Conservation (phyloP, 2,888 invertebrate genomes). For the Adela reaumurella region DNA sequence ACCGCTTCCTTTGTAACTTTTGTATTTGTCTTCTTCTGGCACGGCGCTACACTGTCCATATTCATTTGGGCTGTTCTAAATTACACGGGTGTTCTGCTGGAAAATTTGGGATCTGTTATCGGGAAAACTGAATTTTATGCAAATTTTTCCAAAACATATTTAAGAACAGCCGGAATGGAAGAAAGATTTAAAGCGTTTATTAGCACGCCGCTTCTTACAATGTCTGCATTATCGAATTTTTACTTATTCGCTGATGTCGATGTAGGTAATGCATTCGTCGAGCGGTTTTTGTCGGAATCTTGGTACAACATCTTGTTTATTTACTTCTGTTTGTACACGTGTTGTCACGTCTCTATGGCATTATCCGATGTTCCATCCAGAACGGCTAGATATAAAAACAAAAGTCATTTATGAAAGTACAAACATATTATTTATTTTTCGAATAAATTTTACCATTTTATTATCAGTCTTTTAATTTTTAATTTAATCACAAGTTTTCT, state of each 20-base stretch:
- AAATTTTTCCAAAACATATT: constrained; percentile 30
- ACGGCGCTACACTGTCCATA: constrained; percentile 74
- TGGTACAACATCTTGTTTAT: constrained; percentile 27
- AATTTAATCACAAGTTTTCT: too few species aligned
- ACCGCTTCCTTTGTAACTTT: constrained; percentile 75
- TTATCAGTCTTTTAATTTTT: background rate
- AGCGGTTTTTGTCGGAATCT: constrained; percentile 46
- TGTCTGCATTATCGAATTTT: constrained; percentile 83
- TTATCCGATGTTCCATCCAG: constrained; percentile 34
- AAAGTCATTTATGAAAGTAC: background rate
- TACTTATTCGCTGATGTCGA: constrained; percentile 79
- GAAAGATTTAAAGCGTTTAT: constrained; percentile 65
- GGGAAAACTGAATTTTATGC: constrained; percentile 42
- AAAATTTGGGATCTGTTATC: constrained; percentile 57
- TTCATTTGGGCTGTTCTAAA: constrained; percentile 87
- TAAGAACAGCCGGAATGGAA: constrained; percentile 39
- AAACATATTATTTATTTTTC: background rate
- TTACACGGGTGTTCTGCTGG: constrained; percentile 72
- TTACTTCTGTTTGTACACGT: constrained; percentile 32
- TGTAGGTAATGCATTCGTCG: constrained; percentile 69
- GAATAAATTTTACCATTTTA: too few species aligned
- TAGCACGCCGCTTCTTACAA: constrained; percentile 69
- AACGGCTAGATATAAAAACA: constrained; percentile 17
- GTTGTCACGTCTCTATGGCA: constrained; percentile 45
- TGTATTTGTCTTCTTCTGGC: constrained; percentile 86